Evolutionary conservation across 2,888 invertebrate genomes (phyloP).

Genomic region (Galerucella nymphaeae): DNA sequence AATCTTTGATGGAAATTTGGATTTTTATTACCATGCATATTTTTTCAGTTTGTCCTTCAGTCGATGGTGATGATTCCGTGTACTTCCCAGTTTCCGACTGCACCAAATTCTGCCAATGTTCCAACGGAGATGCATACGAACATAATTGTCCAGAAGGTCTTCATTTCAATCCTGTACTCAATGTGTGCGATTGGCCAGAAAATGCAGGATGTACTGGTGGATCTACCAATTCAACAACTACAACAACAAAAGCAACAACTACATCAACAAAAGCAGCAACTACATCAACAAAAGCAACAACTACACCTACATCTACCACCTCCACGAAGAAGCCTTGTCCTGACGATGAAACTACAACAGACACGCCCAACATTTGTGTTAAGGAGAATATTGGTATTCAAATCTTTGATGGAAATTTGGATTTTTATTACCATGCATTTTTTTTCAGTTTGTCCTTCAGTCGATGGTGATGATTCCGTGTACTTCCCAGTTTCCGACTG

Average conservation of each 20-base stretch:
- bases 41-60: slow-evolving; percentile 43
- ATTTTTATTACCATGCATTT: too few relatives aligned
- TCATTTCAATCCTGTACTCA: slow-evolving; percentile 46
- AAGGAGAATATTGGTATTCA: slow-evolving; percentile 2
- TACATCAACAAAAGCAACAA: too few relatives aligned
- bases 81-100: slow-evolving; percentile 43
- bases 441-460: slow-evolving; percentile 44
- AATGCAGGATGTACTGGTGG: slow-evolving; percentile 44
- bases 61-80: slow-evolving; percentile 36
- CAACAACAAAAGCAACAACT: background rate
- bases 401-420: background rate
- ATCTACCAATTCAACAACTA: background rate
- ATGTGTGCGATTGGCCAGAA: slow-evolving; percentile 50
- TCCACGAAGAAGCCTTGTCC: background rate
- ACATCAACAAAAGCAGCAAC: too few relatives aligned
- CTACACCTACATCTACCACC: background rate
- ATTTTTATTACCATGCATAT: too few relatives aligned
- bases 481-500: slow-evolving; percentile 43
- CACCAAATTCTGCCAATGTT: slow-evolving; percentile 46
- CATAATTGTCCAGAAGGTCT: slow-evolving; percentile 48
- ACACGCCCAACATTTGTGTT: background rate
- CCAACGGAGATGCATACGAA: slow-evolving; percentile 47
- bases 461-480: slow-evolving; percentile 36
- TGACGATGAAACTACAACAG: background rate
- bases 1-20: too few relatives aligned